Evolutionary conservation across 2,888 invertebrate genomes (phyloP).

Genomic region (Acrobasis repandana): DNA sequence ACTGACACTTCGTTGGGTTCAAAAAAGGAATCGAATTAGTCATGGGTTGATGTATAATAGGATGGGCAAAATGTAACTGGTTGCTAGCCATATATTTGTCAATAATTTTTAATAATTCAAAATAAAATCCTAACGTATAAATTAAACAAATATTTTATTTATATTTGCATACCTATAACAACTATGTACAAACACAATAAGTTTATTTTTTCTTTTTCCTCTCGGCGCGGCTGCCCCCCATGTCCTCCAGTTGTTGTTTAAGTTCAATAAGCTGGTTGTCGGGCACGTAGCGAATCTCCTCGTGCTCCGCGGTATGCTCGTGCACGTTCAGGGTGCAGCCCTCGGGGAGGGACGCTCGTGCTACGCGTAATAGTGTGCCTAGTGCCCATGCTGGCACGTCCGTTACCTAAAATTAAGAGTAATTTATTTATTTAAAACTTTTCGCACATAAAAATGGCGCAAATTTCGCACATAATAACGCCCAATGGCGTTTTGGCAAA

Average conservation of each 20-base stretch:
- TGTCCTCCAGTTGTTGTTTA: constrained; percentile 87
- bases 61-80: too few species aligned
- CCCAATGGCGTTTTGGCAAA: too few species aligned
- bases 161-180: background rate
- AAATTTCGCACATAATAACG: too few species aligned
- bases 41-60: too few species aligned
- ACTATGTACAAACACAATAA: background rate
- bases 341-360: constrained; percentile 89
- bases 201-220: constrained; percentile 66
- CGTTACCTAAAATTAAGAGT: constrained; percentile 64
- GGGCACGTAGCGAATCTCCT: constrained; percentile 90
- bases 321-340: constrained; percentile 89
- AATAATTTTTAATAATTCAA: too few species aligned
- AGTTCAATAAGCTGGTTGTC: constrained; percentile 90
- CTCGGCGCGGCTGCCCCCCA: constrained; percentile 81
- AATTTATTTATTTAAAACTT: too few species aligned
- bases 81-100: too few species aligned
- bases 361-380: constrained; percentile 88
- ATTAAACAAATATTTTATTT: background rate
- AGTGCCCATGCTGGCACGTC: constrained; percentile 85
- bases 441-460: too few species aligned
- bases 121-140: too few species aligned
- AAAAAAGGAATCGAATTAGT: too few species aligned
- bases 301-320: constrained; percentile 85
- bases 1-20: too few species aligned